A percentile compares a stretch with the other conserved stretches of the same genome.
These are phyloP conservation scores for Bilobella aurantiaca DNA, from an alignment of 1,140 invertebrate genomes.

Conservation along the genomic window DNA sequence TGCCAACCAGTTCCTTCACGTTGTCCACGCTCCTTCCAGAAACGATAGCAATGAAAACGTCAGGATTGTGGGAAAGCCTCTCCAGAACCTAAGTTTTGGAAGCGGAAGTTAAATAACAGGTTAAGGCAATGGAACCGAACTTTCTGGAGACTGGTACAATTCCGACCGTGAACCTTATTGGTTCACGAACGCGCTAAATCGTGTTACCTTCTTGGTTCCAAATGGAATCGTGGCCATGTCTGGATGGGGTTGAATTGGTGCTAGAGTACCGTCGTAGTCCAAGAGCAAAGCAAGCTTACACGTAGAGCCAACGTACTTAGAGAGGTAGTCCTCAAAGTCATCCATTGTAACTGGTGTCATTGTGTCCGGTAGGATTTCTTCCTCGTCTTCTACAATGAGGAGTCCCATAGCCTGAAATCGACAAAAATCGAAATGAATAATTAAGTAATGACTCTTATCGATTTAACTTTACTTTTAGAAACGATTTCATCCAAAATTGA, in stretches of 20 bases:
- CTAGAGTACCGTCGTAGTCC: slow-evolving; percentile 81
- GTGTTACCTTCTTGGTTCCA: slow-evolving; percentile 62
- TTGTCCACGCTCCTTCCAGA: slow-evolving; percentile 77
- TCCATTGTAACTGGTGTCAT: slow-evolving; percentile 76
- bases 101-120: neutral
- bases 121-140: neutral
- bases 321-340: slow-evolving; percentile 57
- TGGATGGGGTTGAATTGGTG: slow-evolving; percentile 76
- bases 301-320: slow-evolving; percentile 70
- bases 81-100: slow-evolving; percentile 52
- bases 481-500: slow-evolving; percentile 77
- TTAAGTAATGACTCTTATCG: neutral
- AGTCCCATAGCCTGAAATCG: slow-evolving; percentile 54
- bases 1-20: slow-evolving; percentile 78
- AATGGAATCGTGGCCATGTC: slow-evolving; percentile 70
- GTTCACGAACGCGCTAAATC: too few species aligned
- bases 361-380: slow-evolving; percentile 64
- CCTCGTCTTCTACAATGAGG: slow-evolving; percentile 56
- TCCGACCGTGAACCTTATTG: too few species aligned
- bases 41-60: slow-evolving; percentile 78
- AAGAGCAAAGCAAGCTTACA: slow-evolving; percentile 71
- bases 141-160: neutral
- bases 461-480: slow-evolving; percentile 54
- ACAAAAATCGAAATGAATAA: slow-evolving; percentile 9
- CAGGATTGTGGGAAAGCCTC: slow-evolving; percentile 70